Evolutionary conservation across 2,113 vertebrate genomes (phyloP), one percentile per base, ranked within the genome.

Genomic region (Dermatemys mawii): DNA sequence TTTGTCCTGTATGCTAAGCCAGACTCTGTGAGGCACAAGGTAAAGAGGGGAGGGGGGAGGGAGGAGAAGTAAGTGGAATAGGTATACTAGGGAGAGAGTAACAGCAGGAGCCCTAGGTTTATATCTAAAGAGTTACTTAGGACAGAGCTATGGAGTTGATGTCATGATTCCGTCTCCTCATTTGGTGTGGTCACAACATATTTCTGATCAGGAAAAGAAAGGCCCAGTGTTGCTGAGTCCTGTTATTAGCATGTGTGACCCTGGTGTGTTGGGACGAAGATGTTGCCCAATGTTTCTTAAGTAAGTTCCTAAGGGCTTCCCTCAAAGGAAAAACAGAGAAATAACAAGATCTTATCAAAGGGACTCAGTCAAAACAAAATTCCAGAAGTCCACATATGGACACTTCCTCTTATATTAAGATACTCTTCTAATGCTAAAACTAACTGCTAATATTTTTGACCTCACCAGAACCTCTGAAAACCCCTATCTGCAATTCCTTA

Each of bases 1-100:
- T 95, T 92, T 91, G 85, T 80, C 78, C 8, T 7, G 44, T 81
- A 35, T 76, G 50, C 41, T 75, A 38, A 78, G 90, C 11, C 55
- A 21, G 26, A 87, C 54, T 10, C 79, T 85, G 89, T 55, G 86
- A 90, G 81, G 38, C 70, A 60, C 78, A 83, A 86, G 78, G 50
- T 63, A 48, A 86, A 6, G 54, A 32, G 41, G 32, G 5, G 0
- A 11, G 16, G 16, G 16, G 41, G 32, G 5, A 1, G 16, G 16
- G 16, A 19, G 41, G 51, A 41, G 54, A 5, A 44, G 2, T 11
- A 49, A 44, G n/a, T 41, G 17, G 29, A 84, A 51, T 41, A 7
- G 90, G 35, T 14, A 16, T 14, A 27, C 9, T 50, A 50, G 19
- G 7, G 26, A 44, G 78, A 13, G 24, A 2, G 63, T 57, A 63